Percentiles rank a stretch among this genome's conserved stretches.
Conservation (phyloP, 30 jellyfish, hydroid and myxozoan genomes). For the Mastigias papua region DNA sequence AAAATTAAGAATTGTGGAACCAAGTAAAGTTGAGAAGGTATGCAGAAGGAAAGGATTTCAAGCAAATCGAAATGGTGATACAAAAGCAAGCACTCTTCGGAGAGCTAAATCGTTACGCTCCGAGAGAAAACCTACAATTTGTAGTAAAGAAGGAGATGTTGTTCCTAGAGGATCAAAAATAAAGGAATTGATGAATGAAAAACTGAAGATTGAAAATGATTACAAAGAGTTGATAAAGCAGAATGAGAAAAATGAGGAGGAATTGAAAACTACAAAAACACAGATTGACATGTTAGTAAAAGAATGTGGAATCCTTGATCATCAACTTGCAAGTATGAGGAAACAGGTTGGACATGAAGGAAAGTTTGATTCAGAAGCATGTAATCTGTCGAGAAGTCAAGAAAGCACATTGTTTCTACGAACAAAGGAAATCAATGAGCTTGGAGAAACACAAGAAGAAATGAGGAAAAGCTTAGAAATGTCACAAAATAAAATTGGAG, state of each 20-base stretch:
- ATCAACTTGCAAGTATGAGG: slow-evolving; percentile 56
- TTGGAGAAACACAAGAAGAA: slow-evolving; percentile 65
- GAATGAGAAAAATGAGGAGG: slow-evolving; percentile 61
- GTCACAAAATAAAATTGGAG: slow-evolving; percentile 35
- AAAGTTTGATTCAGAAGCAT: neutral
- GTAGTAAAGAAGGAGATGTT: slow-evolving; percentile 7
- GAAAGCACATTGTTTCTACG: slow-evolving; percentile 53
- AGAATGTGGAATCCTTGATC: slow-evolving; percentile 78
- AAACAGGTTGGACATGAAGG: neutral
- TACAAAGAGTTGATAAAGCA: slow-evolving; percentile 45
- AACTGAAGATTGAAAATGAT: slow-evolving; percentile 38
- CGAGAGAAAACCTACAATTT: slow-evolving; percentile 13
- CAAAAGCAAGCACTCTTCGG: slow-evolving; percentile 52
- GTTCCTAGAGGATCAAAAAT: slow-evolving; percentile 50
- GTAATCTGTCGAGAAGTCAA: neutral
- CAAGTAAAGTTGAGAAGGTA: slow-evolving; percentile 11
- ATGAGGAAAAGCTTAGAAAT: slow-evolving; percentile 22
- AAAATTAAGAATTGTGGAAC: slow-evolving; percentile 14
- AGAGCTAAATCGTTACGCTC: slow-evolving; percentile 47
- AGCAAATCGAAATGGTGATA: slow-evolving; percentile 27
- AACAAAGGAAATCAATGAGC: slow-evolving; percentile 59
- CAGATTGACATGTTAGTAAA: slow-evolving; percentile 67
- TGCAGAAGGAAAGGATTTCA: neutral
- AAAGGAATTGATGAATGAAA: slow-evolving; percentile 74
- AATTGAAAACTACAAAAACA: slow-evolving; percentile 60